Base-by-base conservation (phyloP, 1,140 invertebrate species). In the Coboldia fuscipes region DNA sequence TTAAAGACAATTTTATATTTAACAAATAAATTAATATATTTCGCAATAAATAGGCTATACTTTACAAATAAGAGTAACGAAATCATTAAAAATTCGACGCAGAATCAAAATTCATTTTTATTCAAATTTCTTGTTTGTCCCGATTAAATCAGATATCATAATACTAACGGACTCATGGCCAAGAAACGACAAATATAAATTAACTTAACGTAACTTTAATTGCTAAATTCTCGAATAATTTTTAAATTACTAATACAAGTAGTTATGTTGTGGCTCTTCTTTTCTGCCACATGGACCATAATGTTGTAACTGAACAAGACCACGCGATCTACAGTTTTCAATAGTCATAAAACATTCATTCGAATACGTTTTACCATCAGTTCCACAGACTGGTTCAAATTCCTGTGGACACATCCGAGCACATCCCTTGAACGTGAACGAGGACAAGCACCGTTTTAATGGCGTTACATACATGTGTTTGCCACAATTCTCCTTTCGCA, bases 321-420 rank as follows among this genome's bases (percentile, higher is more conserved):
- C 48, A 33, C 76, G 68, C 38, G 78, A 79, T 44, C 79, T 66
- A 49, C 84, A 90, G 42, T 81, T 85, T 58, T 86, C 81, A 48
- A 86, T 78, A 50, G 82, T 74, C 41, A 93, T 63, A 64, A 92
- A 89, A 51, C 89, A 94, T 41, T 76, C 75, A 54, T 93, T 93
- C 42, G 76, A 75, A 64, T 93, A 93, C 0, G 83, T 89, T 58
- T 78, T 80, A 26, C 70, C 70, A 49, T 94, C 84, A 2, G 74
- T 78, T 14, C 81, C 86, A 54, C 88, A 94, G 9, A 90, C 77
- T 0, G 83, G 84, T 45, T 89, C 79, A 49, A 82, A 85, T 36
- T 81, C 75, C 0, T 70, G 63, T 2, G 81, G 73, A 50, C 85
- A 93, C 38, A 86, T 78, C 43, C 72, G 70, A 15, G 80, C 75